Evolutionary conservation across 2,113 vertebrate species (phyloP).

Genomic region (Anhinga rufa): DNA sequence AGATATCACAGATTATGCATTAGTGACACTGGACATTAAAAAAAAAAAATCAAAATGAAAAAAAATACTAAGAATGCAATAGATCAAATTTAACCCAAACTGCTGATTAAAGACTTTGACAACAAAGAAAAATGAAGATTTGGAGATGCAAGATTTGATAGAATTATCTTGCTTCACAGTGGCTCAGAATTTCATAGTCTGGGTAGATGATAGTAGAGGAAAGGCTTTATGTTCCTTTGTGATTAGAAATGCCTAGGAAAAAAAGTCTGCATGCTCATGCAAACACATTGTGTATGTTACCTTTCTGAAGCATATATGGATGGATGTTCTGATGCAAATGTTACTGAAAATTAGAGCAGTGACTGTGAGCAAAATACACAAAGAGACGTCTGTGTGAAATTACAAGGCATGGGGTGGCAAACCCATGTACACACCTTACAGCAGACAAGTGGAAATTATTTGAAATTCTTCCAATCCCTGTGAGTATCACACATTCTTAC

Average conservation of each 20-base stretch:
- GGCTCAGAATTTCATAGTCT: neutral
- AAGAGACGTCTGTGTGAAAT: neutral
- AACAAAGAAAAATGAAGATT: neutral
- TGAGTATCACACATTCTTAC: neutral
- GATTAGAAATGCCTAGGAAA: neutral
- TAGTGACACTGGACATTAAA: neutral
- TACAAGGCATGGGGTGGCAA: neutral
- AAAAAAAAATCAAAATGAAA: neutral
- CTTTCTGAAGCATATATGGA: neutral
- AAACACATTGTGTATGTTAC: neutral
- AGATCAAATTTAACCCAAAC: neutral
- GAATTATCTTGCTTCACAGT: neutral
- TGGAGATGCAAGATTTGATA: neutral
- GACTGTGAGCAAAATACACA: neutral
- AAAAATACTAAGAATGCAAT: neutral
- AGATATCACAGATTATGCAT: neutral
- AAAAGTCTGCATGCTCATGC: neutral
- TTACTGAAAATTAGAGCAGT: neutral
- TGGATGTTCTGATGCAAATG: neutral
- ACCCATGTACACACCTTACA: neutral
- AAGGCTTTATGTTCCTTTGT: neutral
- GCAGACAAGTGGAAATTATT: neutral
- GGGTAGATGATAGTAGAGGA: neutral
- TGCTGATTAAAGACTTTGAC: neutral
- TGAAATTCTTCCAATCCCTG: neutral